These are phyloP conservation scores for Metacarcinus magister DNA, from an alignment of 2,888 invertebrate genomes.

Conservation along the genomic window DNA sequence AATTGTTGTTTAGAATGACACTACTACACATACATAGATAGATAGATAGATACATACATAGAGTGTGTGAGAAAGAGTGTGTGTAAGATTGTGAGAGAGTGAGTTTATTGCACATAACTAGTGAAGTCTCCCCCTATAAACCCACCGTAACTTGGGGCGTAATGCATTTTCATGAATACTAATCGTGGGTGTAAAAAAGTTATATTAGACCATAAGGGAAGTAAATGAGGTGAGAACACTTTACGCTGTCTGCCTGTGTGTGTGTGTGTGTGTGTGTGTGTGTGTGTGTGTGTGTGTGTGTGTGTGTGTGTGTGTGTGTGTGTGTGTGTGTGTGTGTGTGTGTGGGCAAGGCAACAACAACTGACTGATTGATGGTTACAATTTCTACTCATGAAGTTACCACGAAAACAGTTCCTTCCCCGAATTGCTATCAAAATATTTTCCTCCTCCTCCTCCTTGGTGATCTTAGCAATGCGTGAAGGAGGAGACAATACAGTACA, in stretches of 20 bases:
- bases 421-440: neutral
- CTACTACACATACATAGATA: constrained; percentile 50
- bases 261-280: constrained; percentile 39
- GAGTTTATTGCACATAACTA: neutral
- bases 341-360: neutral
- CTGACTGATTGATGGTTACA: neutral
- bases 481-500: neutral
- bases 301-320: constrained; percentile 55
- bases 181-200: neutral
- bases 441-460: neutral
- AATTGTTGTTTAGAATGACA: neutral
- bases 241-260: constrained; percentile 33
- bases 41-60: constrained; percentile 48
- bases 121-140: neutral
- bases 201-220: neutral
- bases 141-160: neutral
- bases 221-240: neutral
- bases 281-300: constrained; percentile 29
- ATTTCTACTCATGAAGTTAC: neutral
- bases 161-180: neutral
- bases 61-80: neutral
- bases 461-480: neutral
- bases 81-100: neutral
- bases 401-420: neutral
- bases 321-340: constrained; percentile 51